A percentile compares a stretch with the other conserved stretches of the same genome.
Evolutionary conservation across 2,113 vertebrate species (phyloP).

Genomic region (Trogon surrucura): DNA sequence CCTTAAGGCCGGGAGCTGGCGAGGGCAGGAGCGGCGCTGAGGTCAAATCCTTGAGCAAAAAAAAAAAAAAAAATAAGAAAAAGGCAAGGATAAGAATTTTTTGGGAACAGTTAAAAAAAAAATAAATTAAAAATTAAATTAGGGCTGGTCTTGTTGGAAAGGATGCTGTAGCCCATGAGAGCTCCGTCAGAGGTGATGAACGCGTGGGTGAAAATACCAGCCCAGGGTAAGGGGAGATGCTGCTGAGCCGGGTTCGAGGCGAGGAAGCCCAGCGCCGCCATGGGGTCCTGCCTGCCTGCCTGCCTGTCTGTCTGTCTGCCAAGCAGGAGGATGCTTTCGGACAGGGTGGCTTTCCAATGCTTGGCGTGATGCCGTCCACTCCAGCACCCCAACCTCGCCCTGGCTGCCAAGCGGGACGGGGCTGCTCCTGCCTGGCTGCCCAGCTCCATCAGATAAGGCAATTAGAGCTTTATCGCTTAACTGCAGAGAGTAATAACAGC

Average conservation of each 20-base stretch:
- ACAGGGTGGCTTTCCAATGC: neutral
- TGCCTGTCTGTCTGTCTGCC: neutral
- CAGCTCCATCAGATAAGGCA: slow-evolving; percentile 6
- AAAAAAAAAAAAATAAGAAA: neutral
- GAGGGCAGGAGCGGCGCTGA: fast-evolving
- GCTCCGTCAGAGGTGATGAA: neutral
- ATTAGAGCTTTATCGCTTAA: slow-evolving; percentile 16
- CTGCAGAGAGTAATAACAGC: neutral
- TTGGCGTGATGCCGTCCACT: fast-evolving
- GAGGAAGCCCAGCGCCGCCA: neutral
- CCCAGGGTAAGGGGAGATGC: neutral
- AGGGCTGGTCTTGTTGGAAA: neutral
- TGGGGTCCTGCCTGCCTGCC: neutral
- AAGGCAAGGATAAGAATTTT: neutral
- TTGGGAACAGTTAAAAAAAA: neutral
- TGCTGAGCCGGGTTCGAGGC: fast-evolving
- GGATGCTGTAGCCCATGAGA: neutral
- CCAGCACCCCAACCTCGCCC: neutral
- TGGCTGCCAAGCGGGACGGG: neutral
- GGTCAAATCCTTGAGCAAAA: neutral
- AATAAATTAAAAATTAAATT: neutral
- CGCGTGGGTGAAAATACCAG: fast-evolving
- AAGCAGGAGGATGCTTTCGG: neutral
- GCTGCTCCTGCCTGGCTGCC: neutral
- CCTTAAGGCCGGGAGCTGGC: fast-evolving